A percentile compares a stretch with the other conserved stretches of the same genome.
These are phyloP conservation scores for Ochotona curzoniae DNA, from an alignment of 2,113 vertebrate genomes.

Conservation along the genomic window DNA sequence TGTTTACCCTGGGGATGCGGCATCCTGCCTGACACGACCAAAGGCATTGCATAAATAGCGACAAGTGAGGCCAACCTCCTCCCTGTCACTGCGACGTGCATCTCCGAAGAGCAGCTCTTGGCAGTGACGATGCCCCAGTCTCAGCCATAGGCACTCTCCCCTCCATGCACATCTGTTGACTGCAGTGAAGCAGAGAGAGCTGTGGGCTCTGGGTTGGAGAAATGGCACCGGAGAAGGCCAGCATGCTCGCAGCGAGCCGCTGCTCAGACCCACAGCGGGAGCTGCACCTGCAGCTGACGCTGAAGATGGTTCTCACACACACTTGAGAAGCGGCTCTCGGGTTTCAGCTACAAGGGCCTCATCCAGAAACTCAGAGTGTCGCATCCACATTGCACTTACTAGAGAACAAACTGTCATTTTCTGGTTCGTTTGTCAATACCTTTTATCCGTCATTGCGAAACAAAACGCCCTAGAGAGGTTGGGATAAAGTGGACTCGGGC, in stretches of 20 bases:
- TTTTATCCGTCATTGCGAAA: slow-evolving; percentile 18
- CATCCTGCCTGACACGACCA: not conserved
- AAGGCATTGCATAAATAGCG: slow-evolving; percentile 40
- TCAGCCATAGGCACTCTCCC: not conserved
- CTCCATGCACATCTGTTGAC: not conserved
- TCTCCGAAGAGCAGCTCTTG: not conserved
- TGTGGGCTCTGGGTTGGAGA: not conserved
- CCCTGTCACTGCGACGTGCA: not conserved
- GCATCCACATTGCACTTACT: not conserved
- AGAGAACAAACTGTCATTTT: slow-evolving; percentile 13
- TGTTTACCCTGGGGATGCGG: not conserved
- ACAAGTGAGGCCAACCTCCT: slow-evolving; percentile 51
- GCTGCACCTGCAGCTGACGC: not conserved
- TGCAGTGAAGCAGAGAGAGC: not conserved
- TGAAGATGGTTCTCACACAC: not conserved
- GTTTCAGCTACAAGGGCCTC: not conserved
- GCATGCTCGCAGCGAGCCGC: not conserved
- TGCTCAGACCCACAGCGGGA: not conserved
- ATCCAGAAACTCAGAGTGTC: not conserved
- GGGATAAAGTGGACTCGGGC: not conserved
- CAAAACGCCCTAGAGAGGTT: not conserved
- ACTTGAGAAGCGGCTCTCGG: not conserved
- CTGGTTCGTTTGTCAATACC: not conserved
- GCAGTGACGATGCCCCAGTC: not conserved
- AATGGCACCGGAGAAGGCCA: not conserved